Conservation (phyloP, 2,888 invertebrate species). For the Apotomis betuletana region DNA sequence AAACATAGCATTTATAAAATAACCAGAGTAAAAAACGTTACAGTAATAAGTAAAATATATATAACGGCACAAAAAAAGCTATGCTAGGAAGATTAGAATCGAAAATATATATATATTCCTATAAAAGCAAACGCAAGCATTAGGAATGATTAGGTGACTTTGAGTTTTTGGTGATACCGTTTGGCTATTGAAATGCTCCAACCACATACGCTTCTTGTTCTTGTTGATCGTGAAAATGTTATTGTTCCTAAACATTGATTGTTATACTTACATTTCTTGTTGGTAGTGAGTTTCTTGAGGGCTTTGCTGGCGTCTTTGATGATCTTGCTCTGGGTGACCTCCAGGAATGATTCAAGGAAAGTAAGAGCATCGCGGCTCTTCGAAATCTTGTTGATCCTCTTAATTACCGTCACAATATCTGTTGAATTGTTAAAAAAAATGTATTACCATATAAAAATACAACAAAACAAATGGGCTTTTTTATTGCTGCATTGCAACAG, state of each 20-base stretch:
- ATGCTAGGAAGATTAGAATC: no score
- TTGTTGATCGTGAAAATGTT: no score
- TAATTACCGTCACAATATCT: constrained; percentile 49
- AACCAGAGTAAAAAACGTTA: no score
- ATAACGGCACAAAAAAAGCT: no score
- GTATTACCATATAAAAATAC: background rate
- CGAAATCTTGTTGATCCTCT: constrained; percentile 58
- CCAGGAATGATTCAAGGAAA: constrained; percentile 57
- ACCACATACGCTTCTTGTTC: no score
- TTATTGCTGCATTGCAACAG: no score
- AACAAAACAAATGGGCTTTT: no score
- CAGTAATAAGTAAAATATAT: no score
- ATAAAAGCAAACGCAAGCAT: no score
- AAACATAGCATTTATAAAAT: constrained; percentile 15
- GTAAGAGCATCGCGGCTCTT: constrained; percentile 59
- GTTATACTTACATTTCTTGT: constrained; percentile 52
- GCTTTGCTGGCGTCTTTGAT: constrained; percentile 53
- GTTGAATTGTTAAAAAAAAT: background rate
- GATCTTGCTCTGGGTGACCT: constrained; percentile 55
- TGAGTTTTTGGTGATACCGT: background rate
- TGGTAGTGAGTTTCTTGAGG: constrained; percentile 57
- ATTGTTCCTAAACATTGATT: no score
- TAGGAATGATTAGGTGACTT: background rate
- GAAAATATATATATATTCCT: no score
- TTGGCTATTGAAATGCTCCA: background rate